Base-by-base conservation (phyloP, 2,797 vertebrate species). In the Pygocentrus nattereri region DNA sequence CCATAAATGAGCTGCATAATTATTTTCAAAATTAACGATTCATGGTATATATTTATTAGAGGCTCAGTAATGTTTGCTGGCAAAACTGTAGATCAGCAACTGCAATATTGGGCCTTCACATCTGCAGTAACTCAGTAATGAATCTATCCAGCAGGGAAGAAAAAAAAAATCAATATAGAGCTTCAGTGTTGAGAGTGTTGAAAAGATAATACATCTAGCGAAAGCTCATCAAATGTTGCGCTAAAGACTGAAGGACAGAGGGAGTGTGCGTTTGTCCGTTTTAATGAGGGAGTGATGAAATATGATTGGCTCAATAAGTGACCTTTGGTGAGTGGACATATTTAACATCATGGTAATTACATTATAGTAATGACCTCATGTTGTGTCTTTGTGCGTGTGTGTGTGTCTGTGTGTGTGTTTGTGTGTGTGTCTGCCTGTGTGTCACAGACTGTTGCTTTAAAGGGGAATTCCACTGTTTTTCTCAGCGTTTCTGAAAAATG, bases 1-100 rank as follows among this genome's bases (percentile, higher is more conserved):
- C 73, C 56, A 74, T 74, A 87, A 83, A 83, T 82, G 79, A 82
- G 62, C 83, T 87, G 83, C 69, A 79, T 87, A 85, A 87, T 87
- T 87, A 85, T 69, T 76, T 82, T 85, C 56, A 74, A 82, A 83
- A 83, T 82, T 83, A 81, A 85, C 61, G 78, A 79, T 74, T 79
- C 76, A 64, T 74, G 56, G 50, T 74, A 62, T 76, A 70, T 83
- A 87, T 87, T 83, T 87, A 79, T 87, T 84, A 81, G 76, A 77
- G 52, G 61, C 80, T 79, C 59, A 71, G n/a, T 41, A 50, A 71
- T 50, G 44, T 76, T 61, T 79, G 72, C 38, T 34, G 38, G 54
- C 23, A 73, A 74, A 82, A 30, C 34, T 21, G 69, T 74, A 73
- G 73, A 77, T 80, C 69, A 61, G 16, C 61, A 76, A 21, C 23